Evolutionary conservation across 1,140 invertebrate species (phyloP), one percentile per base, ranked within the genome.

Genomic region (Diorhabda carinulata): DNA sequence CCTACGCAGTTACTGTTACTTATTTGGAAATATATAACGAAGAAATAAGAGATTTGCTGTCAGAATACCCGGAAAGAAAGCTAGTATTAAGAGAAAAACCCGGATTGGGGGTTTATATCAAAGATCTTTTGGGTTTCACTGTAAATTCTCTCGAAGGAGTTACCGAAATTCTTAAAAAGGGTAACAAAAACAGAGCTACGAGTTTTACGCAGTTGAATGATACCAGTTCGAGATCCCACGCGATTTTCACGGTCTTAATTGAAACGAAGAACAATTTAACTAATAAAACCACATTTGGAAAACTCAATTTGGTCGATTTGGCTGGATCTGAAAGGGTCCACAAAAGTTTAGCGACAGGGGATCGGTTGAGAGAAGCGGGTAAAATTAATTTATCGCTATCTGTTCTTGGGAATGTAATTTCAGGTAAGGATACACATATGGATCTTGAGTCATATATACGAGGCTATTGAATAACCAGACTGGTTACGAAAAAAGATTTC

Each of bases 11-110:
- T 6, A 87, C 94, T 71, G 93, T 94, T 5, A 96, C 94, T 44
- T 98, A 97, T 78, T 81, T 98, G 76, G 96, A 98, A 83, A 98
- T 98, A 68, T 98, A 98, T 81, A 96, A 98, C 79, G 95, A 95
- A 80, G 91, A 95, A 82, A 91, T 96, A n/a, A 86, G 95, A 6
- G 98, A 99, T 83, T 83, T 99, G 9, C 83, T 99, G 1, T 90
- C 91, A 40, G 56, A 65, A 42, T 82, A 85, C 77, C 84, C 86
- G 72, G 83, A 86, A 10, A 85, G 85, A 74, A 89, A 85, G 71
- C 77, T 91, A 1, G 89, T 90, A 77, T 83, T 91, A 2, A 90
- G 90, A 72, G 90, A 91, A 76, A 82, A 88, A 4, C 91, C 93
- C 0, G 93, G 95, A 72, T 90, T 91, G 8, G 95, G 96, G 0